A percentile compares a stretch with the other conserved stretches of the same genome.
These are phyloP conservation scores for Coturnix japonica DNA, from an alignment of 2,113 vertebrate species.

Conservation along the genomic window DNA sequence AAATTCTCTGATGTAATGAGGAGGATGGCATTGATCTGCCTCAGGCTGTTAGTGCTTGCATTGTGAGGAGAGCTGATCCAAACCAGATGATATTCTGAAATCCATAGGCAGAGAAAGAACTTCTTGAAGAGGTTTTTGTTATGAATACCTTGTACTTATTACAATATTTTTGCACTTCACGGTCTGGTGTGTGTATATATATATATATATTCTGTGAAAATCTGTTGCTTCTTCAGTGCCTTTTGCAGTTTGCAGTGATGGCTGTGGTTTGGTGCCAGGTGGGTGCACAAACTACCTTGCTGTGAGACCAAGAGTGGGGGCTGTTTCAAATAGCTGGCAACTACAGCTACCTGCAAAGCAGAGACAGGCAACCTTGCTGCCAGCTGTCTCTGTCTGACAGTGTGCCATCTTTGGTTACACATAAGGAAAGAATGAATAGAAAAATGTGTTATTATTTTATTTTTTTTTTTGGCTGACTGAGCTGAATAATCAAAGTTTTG, in stretches of 20 bases:
- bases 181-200: too few species aligned
- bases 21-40: background rate
- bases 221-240: background rate
- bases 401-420: background rate
- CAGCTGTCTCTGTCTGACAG: slow-evolving; percentile 48
- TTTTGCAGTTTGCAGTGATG: background rate
- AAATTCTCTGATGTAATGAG: background rate
- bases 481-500: background rate
- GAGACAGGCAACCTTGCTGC: slow-evolving; percentile 22
- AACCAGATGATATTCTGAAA: background rate
- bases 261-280: slow-evolving; percentile 1
- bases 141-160: background rate
- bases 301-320: slow-evolving; percentile 26
- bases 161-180: background rate
- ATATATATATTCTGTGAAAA: too few species aligned
- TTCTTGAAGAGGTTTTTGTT: background rate
- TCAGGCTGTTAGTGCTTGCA: background rate
- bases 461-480: background rate
- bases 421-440: background rate
- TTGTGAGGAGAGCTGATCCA: background rate
- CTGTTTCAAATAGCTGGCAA: slow-evolving; percentile 46
- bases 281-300: background rate
- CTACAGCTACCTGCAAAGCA: slow-evolving; percentile 23
- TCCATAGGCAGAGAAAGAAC: background rate
- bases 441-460: too few species aligned